Conservation (phyloP, 2,888 invertebrate species). For the Craniophora ligustri region DNA sequence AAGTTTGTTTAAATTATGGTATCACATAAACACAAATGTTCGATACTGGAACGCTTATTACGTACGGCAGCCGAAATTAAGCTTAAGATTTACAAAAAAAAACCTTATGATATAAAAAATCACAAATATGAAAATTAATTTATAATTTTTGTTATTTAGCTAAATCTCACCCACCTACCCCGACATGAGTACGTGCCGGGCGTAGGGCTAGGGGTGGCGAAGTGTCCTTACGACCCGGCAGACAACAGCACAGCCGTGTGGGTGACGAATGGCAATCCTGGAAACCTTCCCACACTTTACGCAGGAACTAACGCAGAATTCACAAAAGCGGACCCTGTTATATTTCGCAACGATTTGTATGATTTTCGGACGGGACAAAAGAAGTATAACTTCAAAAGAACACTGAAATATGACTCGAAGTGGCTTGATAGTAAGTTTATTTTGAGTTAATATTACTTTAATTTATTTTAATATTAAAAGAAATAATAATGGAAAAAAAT, state of each 20-base stretch:
- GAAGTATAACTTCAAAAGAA: slow-evolving; percentile 90
- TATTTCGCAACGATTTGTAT: slow-evolving; percentile 91
- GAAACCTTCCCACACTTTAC: slow-evolving; percentile 90
- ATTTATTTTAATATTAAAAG: too few relatives aligned
- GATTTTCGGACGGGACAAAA: slow-evolving; percentile 89
- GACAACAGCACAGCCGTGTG: slow-evolving; percentile 93
- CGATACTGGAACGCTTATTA: too few relatives aligned
- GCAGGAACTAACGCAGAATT: slow-evolving; percentile 93
- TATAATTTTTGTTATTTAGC: slow-evolving; percentile 62
- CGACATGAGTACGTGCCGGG: slow-evolving; percentile 90
- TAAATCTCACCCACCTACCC: slow-evolving; percentile 88
- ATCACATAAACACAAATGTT: too few relatives aligned
- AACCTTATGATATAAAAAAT: too few relatives aligned
- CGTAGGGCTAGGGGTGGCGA: slow-evolving; percentile 91
- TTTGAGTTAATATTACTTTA: background rate
- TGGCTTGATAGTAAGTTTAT: slow-evolving; percentile 91
- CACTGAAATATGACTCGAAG: slow-evolving; percentile 91
- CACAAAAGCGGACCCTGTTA: slow-evolving; percentile 92
- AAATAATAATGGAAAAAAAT: too few relatives aligned
- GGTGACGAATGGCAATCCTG: slow-evolving; percentile 91
- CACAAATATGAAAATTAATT: too few relatives aligned
- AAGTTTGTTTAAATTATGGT: too few relatives aligned
- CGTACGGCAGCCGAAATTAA: too few relatives aligned
- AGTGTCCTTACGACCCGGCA: slow-evolving; percentile 92
- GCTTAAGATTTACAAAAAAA: too few relatives aligned